phyloP scores from a whole-genome alignment of 2,888 invertebrate species.

The Brachyptera risi region DNA sequence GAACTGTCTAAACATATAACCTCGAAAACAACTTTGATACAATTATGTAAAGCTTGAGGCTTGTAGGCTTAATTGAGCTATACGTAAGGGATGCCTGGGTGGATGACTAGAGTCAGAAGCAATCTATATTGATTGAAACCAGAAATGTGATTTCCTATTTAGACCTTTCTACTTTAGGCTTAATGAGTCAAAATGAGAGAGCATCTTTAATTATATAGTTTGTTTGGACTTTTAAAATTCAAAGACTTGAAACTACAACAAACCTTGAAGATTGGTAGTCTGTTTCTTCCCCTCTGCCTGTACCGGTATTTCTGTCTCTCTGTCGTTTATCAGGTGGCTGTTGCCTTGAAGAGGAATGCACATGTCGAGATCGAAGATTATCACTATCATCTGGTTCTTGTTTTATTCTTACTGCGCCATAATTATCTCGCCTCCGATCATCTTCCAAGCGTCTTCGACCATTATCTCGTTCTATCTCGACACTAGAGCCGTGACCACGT shows the following conservation, averaged over 20 bases:
- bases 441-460: constrained; percentile 10
- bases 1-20: too few species aligned
- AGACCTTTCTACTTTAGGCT: too few species aligned
- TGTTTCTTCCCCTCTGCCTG: constrained; percentile 11
- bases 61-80: too few species aligned
- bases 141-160: too few species aligned
- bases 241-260: too few species aligned
- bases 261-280: background rate
- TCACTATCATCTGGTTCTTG: constrained; percentile 9
- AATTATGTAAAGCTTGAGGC: too few species aligned
- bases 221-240: background rate
- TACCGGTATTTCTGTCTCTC: background rate
- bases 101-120: too few species aligned
- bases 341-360: constrained; percentile 3
- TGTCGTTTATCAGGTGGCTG: background rate
- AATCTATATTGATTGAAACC: too few species aligned
- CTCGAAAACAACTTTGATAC: too few species aligned
- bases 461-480: background rate
- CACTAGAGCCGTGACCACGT: background rate
- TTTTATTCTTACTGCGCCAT: constrained; percentile 20
- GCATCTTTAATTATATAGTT: background rate
- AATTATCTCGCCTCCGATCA: constrained; percentile 18
- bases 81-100: too few species aligned
- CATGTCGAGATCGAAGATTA: constrained; percentile 13
- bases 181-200: background rate